A percentile compares a stretch with the other conserved stretches of the same genome.
Conservation (phyloP, 1,140 invertebrate genomes). For the Tyrophagus putrescentiae region DNA sequence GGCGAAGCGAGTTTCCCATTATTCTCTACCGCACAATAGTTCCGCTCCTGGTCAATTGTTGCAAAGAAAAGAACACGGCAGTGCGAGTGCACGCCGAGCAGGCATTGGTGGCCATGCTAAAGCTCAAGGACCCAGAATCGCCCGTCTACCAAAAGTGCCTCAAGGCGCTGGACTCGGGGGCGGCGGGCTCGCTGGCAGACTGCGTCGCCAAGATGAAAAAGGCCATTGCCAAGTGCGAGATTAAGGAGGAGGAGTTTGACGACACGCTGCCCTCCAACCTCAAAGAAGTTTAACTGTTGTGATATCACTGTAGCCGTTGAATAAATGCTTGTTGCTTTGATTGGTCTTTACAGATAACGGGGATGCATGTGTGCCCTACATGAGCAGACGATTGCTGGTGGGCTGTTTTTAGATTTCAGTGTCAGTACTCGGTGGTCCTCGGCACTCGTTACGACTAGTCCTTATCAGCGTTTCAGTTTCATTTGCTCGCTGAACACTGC, state of each 20-base stretch:
- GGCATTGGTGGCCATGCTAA: constrained; percentile 66
- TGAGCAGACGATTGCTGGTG: too few species aligned
- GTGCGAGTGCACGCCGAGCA: constrained; percentile 85
- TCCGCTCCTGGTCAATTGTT: constrained; percentile 85
- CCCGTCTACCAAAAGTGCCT: constrained; percentile 48
- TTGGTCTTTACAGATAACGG: too few species aligned
- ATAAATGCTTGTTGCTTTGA: too few species aligned
- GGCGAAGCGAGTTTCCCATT: constrained; percentile 39
- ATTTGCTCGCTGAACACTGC: too few species aligned
- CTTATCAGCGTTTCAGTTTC: too few species aligned
- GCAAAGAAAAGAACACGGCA: constrained; percentile 90
- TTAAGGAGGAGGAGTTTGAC: constrained; percentile 75
- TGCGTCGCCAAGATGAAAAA: constrained; percentile 64
- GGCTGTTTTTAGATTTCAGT: too few species aligned
- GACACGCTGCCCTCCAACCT: constrained; percentile 55
- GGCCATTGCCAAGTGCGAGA: constrained; percentile 51
- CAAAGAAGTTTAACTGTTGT: too few species aligned
- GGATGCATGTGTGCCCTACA: too few species aligned
- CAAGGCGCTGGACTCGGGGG: constrained; percentile 61
- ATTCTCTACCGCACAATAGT: constrained; percentile 59
- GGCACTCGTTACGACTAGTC: too few species aligned
- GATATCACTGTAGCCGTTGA: too few species aligned
- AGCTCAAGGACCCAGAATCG: constrained; percentile 53
- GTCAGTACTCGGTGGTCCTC: too few species aligned
- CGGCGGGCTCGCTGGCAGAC: constrained; percentile 68